Base-by-base conservation (phyloP, 2,888 invertebrate genomes). In the Chloroclysta siterata region DNA sequence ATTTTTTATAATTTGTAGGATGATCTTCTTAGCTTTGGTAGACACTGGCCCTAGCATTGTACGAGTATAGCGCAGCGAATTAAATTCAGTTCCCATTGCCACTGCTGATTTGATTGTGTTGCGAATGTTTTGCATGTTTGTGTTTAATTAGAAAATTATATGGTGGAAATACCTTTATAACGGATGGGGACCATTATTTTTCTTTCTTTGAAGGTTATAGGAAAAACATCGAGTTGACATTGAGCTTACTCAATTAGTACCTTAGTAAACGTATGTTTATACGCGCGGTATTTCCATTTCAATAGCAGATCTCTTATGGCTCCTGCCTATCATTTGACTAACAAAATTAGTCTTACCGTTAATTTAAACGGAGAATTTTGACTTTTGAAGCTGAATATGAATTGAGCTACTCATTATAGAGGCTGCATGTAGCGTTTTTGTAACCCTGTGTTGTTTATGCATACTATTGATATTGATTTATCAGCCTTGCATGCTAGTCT, bases 51-150 rank as follows among this genome's bases (percentile, higher is more conserved):
- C 28, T 14, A 52, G 15, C 14, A 50, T 33, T 52, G 55, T 55
- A 46, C 46, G 51, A 28, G 55, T 33, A 41, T 10, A 53, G 39
- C 60, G 46, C 11, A 54, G 65, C 65, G 65, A 65, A 65, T 65
- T 56, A 41, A 8, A 48, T 53, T 41, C 17, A 39, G 39, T 47
- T 44, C 42, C 44, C 28, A 42, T 46, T 58, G 61, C 54, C 51
- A 41, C 22, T 57, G 62, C 41, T 51, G 14, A 28, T 50, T 55
- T 33, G 8, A 53, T 47, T 53, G 14, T 53, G 14, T 51, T 51
- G 65, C 65, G 65, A 65, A 54, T 57, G 57, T 46, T 54, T 50
- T 22, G 42, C 48, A 53, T 60, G 53, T 44, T 46, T 15, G 22
- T 39, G 28, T 39, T 39, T 48, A 57, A 48, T 51, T 42, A 29